Conservation (phyloP, 2,888 invertebrate genomes). For the Brachyopa scutellaris region DNA sequence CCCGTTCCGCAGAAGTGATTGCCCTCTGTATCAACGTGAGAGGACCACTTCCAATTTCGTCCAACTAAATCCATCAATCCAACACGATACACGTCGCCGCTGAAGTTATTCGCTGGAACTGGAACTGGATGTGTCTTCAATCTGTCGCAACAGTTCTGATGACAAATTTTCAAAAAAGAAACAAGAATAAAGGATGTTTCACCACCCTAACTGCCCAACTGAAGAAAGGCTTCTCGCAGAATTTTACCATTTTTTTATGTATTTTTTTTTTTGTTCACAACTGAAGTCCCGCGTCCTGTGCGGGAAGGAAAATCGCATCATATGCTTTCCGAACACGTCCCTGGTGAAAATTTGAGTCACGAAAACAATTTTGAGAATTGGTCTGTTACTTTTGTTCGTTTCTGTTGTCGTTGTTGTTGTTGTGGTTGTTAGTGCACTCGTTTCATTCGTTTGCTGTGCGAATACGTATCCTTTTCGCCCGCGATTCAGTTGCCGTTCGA, state of each 20-base stretch:
- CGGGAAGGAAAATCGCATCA: conserved; percentile 80
- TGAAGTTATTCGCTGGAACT: conserved; percentile 34
- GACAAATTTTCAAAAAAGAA: conserved; percentile 52
- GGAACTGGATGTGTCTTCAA: conserved; percentile 48
- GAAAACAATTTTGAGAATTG: conserved; percentile 82
- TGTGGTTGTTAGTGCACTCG: conserved; percentile 44
- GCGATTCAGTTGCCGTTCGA: conserved; percentile 28
- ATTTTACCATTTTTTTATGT: too few relatives aligned
- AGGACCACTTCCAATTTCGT: conserved; percentile 54
- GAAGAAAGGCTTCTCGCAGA: conserved; percentile 48
- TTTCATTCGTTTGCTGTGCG: conserved; percentile 46
- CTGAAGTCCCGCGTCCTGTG: conserved; percentile 64
- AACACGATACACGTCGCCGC: conserved; percentile 20
- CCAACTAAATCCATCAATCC: conserved; percentile 48
- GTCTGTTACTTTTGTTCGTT: conserved; percentile 75
- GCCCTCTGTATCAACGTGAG: conserved; percentile 42
- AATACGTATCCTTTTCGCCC: conserved; percentile 43
- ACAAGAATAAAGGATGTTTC: conserved; percentile 24
- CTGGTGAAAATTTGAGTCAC: conserved; percentile 81
- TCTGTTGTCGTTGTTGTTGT: conserved; percentile 68
- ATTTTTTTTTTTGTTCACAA: conserved; percentile 8
- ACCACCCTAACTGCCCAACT: conserved; percentile 11
- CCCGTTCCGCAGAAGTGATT: conserved; percentile 30
- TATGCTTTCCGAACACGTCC: conserved; percentile 82
- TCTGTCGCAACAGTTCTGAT: conserved; percentile 55